A percentile compares a stretch with the other conserved stretches of the same genome.
These are phyloP conservation scores for Archegozetes longisetosus DNA, from an alignment of 1,140 invertebrate species.

Conservation along the genomic window DNA sequence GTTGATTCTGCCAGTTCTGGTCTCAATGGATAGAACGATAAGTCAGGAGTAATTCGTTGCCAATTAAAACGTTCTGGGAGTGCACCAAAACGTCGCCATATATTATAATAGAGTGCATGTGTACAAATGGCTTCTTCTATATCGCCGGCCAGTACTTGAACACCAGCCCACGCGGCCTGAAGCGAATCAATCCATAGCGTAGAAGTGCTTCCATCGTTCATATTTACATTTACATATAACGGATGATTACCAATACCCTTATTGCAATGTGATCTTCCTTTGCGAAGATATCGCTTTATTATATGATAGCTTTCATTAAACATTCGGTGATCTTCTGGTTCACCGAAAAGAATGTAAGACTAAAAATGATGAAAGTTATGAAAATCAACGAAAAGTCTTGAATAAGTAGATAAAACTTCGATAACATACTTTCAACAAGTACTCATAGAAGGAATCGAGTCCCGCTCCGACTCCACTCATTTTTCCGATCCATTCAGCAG, in stretches of 20 bases:
- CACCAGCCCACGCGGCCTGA: conserved; percentile 44
- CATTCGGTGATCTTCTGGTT: conserved; percentile 39
- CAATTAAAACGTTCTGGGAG: conserved; percentile 53
- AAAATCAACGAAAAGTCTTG: background rate
- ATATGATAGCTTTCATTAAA: conserved; percentile 42
- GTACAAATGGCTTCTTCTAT: conserved; percentile 52
- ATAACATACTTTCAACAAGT: conserved; percentile 41
- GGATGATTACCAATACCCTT: conserved; percentile 43
- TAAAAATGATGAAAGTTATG: conserved; percentile 14
- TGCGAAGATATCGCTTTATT: conserved; percentile 43
- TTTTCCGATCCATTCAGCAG: conserved; percentile 43
- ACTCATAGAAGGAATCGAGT: conserved; percentile 52
- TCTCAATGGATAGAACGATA: conserved; percentile 47
- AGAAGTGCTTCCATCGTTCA: conserved; percentile 42
- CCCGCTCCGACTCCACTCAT: conserved; percentile 49
- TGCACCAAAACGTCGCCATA: conserved; percentile 46
- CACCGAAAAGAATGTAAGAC: conserved; percentile 46
- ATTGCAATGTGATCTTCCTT: conserved; percentile 44
- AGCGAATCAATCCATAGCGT: conserved; percentile 52
- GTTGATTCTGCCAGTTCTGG: conserved; percentile 52
- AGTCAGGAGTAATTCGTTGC: conserved; percentile 43
- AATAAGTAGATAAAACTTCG: too few relatives aligned
- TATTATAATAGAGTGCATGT: conserved; percentile 46
- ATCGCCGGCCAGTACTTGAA: conserved; percentile 48
- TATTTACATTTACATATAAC: conserved; percentile 53